Conservation (phyloP, 2,797 vertebrate genomes). For the Loris lydekkerianus region DNA sequence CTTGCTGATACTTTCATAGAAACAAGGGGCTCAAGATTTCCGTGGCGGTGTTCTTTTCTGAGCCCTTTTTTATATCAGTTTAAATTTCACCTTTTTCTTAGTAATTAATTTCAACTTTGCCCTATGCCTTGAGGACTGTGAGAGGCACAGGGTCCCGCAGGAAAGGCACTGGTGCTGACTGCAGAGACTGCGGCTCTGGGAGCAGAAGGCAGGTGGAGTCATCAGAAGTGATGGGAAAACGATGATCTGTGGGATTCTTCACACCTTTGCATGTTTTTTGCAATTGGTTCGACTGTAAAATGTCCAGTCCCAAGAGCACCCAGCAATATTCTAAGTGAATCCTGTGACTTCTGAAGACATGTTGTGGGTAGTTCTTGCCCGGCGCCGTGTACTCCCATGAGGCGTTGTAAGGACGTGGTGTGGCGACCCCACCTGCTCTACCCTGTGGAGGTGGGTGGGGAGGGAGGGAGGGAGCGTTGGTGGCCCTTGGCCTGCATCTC, state of each 20-base stretch:
- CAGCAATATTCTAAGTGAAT: neutral
- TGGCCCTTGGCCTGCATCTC: too few species aligned
- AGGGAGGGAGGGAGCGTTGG: neutral
- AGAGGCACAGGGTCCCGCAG: neutral
- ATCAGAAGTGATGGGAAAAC: slow-evolving; percentile 50
- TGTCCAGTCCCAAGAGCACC: neutral
- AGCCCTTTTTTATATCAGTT: neutral
- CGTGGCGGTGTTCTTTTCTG: slow-evolving; percentile 55
- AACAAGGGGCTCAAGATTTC: slow-evolving; percentile 45
- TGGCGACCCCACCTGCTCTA: slow-evolving; percentile 47
- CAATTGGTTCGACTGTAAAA: neutral
- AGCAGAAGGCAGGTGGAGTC: neutral
- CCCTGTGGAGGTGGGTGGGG: slow-evolving; percentile 49
- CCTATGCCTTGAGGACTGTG: slow-evolving; percentile 1
- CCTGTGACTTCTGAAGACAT: neutral
- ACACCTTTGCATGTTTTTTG: slow-evolving; percentile 13
- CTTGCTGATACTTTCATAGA: slow-evolving; percentile 49
- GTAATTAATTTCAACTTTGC: neutral
- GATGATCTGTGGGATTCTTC: neutral
- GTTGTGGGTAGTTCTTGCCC: neutral
- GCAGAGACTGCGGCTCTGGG: neutral
- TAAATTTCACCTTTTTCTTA: rapidly evolving
- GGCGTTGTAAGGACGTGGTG: neutral
- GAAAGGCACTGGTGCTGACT: neutral
- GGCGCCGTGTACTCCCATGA: slow-evolving; percentile 19